Evolutionary conservation across 2,888 invertebrate genomes (phyloP).

Genomic region (Noctua pronuba): DNA sequence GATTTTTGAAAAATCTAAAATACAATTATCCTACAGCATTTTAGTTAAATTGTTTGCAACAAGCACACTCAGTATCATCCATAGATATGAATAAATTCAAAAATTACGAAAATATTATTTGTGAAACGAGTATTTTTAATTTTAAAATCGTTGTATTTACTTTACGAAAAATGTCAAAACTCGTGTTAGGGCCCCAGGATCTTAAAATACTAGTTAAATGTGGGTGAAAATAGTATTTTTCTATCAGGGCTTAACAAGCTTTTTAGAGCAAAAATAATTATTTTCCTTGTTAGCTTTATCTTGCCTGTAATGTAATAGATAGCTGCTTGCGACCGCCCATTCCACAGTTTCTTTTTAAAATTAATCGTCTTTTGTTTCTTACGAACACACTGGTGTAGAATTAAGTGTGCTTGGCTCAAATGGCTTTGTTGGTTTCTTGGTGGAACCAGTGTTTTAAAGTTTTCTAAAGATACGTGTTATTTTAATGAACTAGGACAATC

Average conservation of each 20-base stretch:
- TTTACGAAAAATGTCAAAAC: too few relatives aligned
- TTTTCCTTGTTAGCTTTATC: constrained; percentile 8
- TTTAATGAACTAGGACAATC: too few relatives aligned
- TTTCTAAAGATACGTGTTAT: background rate
- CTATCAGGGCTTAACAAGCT: background rate
- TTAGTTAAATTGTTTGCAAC: too few relatives aligned
- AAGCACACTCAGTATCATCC: too few relatives aligned
- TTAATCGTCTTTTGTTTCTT: constrained; percentile 27
- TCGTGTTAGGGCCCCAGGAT: too few relatives aligned
- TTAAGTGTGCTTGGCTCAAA: background rate
- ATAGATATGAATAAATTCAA: too few relatives aligned
- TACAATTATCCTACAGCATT: too few relatives aligned
- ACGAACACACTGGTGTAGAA: background rate
- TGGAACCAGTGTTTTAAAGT: background rate
- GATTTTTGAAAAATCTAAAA: too few relatives aligned
- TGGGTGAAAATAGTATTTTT: background rate
- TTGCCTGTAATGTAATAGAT: background rate
- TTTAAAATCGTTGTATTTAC: too few relatives aligned
- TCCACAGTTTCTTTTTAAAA: constrained; percentile 30
- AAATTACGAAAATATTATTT: too few relatives aligned
- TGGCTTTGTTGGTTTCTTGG: background rate
- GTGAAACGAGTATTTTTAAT: too few relatives aligned
- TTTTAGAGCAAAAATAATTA: constrained; percentile 28
- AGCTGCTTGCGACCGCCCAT: constrained; percentile 1
- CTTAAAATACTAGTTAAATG: background rate